Conservation (phyloP, 2,113 vertebrate genomes). For the Gavia stellata region DNA sequence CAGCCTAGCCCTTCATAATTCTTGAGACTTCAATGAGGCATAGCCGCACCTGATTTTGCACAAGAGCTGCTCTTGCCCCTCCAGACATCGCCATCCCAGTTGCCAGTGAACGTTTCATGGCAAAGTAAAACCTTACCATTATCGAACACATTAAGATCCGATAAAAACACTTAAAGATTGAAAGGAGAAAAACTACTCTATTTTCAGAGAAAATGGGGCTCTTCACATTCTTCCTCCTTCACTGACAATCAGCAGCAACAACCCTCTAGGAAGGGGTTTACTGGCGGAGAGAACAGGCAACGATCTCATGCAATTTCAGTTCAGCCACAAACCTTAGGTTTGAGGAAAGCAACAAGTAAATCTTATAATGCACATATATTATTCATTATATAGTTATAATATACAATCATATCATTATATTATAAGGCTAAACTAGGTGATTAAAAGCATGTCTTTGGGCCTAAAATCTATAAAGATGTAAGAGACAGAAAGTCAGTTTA, state of each 20-base stretch:
- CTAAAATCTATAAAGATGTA: not conserved
- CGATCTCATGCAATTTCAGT: not conserved
- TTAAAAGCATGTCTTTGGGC: not conserved
- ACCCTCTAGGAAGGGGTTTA: not conserved
- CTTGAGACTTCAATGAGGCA: not conserved
- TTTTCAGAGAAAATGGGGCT: not conserved
- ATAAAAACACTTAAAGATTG: not conserved
- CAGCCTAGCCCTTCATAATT: not conserved
- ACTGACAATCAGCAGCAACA: not conserved
- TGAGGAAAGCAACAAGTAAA: not conserved
- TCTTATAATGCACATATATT: not conserved
- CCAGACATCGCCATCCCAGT: not conserved
- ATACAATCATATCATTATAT: too few relatives aligned
- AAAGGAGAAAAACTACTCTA: not conserved
- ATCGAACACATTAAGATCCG: not conserved
- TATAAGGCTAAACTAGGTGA: not conserved
- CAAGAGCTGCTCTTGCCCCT: not conserved
- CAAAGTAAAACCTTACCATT: constrained; percentile 34
- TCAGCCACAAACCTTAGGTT: not conserved
- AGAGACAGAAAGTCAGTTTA: not conserved
- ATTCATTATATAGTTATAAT: not conserved
- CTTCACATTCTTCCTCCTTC: not conserved
- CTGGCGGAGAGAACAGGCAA: not conserved
- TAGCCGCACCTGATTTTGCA: not conserved
- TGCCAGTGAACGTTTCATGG: not conserved